Conservation (phyloP, 2,797 vertebrate species). For the Phalloptychus januarius region DNA sequence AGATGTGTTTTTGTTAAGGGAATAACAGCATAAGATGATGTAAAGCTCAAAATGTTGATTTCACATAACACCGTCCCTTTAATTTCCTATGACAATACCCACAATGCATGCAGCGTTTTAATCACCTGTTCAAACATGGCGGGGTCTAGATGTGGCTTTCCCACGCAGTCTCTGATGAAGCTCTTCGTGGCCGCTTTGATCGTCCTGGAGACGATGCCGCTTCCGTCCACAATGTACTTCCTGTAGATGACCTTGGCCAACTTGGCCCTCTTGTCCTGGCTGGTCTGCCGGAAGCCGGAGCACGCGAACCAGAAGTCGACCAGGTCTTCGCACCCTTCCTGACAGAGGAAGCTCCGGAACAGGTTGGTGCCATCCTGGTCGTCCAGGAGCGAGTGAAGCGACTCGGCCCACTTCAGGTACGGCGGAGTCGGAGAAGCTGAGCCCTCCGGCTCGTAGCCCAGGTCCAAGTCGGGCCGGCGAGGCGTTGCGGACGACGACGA, state of each 20-base stretch:
- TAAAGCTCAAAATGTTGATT: background rate
- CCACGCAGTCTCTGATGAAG: constrained; percentile 92
- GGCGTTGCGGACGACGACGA: constrained; percentile 87
- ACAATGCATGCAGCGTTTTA: background rate
- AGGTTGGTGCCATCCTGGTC: constrained; percentile 95
- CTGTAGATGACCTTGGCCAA: constrained; percentile 96
- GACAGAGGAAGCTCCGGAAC: constrained; percentile 91
- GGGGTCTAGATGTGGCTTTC: constrained; percentile 89
- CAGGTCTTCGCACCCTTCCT: constrained; percentile 91
- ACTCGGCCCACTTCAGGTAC: constrained; percentile 95
- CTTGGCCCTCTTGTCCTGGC: constrained; percentile 88
- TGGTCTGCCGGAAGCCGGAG: constrained; percentile 90
- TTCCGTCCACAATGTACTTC: constrained; percentile 92
- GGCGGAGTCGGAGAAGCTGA: constrained; percentile 92
- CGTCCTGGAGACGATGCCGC: constrained; percentile 89
- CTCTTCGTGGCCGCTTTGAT: constrained; percentile 93
- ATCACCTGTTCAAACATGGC: constrained; percentile 90
- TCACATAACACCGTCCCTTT: background rate
- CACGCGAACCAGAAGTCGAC: constrained; percentile 99
- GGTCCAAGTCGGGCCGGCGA: constrained; percentile 88
- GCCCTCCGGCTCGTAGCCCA: constrained; percentile 95
- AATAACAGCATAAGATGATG: too few relatives aligned
- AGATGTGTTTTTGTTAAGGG: too few relatives aligned
- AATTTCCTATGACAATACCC: background rate
- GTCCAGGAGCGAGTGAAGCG: constrained; percentile 91